Evolutionary conservation across 2,888 invertebrate species (phyloP).

Genomic region (Rhodophaea formosa): DNA sequence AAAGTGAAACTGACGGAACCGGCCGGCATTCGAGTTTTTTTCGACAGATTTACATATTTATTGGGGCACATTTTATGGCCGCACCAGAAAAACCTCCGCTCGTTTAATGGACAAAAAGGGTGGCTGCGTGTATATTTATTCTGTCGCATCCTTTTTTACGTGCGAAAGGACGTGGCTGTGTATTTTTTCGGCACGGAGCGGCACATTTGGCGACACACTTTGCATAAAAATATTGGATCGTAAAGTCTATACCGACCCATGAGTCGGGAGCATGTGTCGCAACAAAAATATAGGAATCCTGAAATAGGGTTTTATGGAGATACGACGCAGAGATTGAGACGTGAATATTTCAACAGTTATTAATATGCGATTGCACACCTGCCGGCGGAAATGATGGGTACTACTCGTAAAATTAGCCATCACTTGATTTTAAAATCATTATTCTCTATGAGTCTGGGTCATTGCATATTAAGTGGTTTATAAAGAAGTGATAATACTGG

Average conservation of each 20-base stretch:
- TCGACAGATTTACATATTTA: slow-evolving; percentile 79
- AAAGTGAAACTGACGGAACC: slow-evolving; percentile 75
- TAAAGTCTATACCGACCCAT: slow-evolving; percentile 65
- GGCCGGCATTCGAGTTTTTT: slow-evolving; percentile 57
- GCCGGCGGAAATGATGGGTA: slow-evolving; percentile 21
- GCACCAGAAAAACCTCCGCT: slow-evolving; percentile 71
- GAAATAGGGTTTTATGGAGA: slow-evolving; percentile 65
- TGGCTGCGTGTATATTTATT: slow-evolving; percentile 79
- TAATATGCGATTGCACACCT: slow-evolving; percentile 51
- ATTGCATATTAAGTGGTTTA: too few relatives aligned
- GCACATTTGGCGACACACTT: slow-evolving; percentile 80
- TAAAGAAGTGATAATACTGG: too few relatives aligned
- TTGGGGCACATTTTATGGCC: slow-evolving; percentile 80
- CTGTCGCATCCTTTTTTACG: slow-evolving; percentile 80
- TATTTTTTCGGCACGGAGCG: slow-evolving; percentile 68
- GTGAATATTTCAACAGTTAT: slow-evolving; percentile 51
- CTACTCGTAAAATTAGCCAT: not conserved
- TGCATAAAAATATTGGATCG: slow-evolving; percentile 80
- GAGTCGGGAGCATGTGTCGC: slow-evolving; percentile 69
- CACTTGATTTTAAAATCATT: not conserved
- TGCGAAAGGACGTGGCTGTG: slow-evolving; percentile 72
- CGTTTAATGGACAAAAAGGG: slow-evolving; percentile 81
- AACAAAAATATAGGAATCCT: slow-evolving; percentile 65
- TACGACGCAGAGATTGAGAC: slow-evolving; percentile 58
- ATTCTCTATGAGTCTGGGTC: too few relatives aligned